phyloP scores from a whole-genome alignment of 1,140 invertebrate genomes.

The Drosophila nigrodunni region DNA sequence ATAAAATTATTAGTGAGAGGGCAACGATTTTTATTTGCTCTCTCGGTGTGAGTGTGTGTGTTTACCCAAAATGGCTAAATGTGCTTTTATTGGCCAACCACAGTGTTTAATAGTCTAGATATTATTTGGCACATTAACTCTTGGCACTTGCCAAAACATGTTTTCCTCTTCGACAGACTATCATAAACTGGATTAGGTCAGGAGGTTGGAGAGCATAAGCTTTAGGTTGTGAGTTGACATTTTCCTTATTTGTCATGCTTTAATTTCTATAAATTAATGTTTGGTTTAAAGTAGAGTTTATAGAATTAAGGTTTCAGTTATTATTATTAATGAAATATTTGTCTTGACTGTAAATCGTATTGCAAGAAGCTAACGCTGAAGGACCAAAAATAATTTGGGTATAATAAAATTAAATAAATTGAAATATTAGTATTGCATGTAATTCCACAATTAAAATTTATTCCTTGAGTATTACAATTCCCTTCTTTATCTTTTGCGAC shows the following conservation, averaged over 20 bases:
- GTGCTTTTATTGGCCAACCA: conserved; percentile 35
- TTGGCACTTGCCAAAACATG: conserved; percentile 21
- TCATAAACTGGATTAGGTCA: conserved; percentile 20
- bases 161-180: not conserved
- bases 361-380: too few species aligned
- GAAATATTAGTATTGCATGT: too few species aligned
- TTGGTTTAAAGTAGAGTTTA: not conserved
- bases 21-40: conserved; percentile 34
- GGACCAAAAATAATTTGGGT: too few species aligned
- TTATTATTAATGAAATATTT: too few species aligned
- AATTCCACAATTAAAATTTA: too few species aligned
- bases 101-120: conserved; percentile 27
- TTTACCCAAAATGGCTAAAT: conserved; percentile 34
- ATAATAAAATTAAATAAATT: too few species aligned
- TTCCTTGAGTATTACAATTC: too few species aligned
- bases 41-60: conserved; percentile 7
- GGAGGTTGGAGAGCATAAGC: not conserved
- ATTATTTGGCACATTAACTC: conserved; percentile 24
- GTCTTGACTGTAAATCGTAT: too few species aligned
- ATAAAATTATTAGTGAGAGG: conserved; percentile 40
- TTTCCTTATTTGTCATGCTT: not conserved
- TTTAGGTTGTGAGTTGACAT: not conserved
- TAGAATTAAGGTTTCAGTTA: too few species aligned
- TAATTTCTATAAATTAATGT: not conserved
- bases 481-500: not conserved